phyloP scores from a whole-genome alignment of 2,797 vertebrate genomes.

The Enteromius mattozi region DNA sequence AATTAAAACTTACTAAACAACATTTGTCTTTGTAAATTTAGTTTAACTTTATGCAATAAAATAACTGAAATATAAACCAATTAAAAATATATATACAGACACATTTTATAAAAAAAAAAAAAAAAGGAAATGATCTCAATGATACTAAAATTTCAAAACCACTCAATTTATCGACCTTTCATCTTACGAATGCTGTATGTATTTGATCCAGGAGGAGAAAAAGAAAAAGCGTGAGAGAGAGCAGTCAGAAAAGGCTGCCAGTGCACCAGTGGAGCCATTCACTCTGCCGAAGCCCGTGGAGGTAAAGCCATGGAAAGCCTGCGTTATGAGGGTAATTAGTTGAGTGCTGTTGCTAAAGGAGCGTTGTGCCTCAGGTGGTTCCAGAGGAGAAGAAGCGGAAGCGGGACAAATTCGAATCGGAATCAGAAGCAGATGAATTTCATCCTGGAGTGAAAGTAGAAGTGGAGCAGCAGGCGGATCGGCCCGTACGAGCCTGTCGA shows the following conservation, averaged over 20 bases:
- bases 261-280: conserved; percentile 78
- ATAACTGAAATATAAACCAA: too few species aligned
- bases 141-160: background rate
- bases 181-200: background rate
- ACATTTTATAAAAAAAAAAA: too few species aligned
- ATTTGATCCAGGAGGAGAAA: conserved; percentile 87
- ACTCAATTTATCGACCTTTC: background rate
- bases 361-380: conserved; percentile 31
- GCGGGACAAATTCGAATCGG: conserved; percentile 87
- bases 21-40: too few species aligned
- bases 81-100: too few species aligned
- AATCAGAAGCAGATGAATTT: conserved; percentile 87
- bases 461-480: conserved; percentile 83
- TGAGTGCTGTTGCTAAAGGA: background rate
- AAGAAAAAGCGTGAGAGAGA: conserved; percentile 95
- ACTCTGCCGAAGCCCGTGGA: conserved; percentile 77
- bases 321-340: background rate
- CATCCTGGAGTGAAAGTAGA: conserved; percentile 74
- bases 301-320: conserved; percentile 63
- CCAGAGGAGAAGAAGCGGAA: conserved; percentile 92
- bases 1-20: too few species aligned
- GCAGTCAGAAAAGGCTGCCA: conserved; percentile 86
- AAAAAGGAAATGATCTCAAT: background rate
- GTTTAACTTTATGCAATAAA: too few species aligned
- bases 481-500: conserved; percentile 89